phyloP scores from a whole-genome alignment of 2,888 invertebrate genomes.

The Andrena chrysosceles region DNA sequence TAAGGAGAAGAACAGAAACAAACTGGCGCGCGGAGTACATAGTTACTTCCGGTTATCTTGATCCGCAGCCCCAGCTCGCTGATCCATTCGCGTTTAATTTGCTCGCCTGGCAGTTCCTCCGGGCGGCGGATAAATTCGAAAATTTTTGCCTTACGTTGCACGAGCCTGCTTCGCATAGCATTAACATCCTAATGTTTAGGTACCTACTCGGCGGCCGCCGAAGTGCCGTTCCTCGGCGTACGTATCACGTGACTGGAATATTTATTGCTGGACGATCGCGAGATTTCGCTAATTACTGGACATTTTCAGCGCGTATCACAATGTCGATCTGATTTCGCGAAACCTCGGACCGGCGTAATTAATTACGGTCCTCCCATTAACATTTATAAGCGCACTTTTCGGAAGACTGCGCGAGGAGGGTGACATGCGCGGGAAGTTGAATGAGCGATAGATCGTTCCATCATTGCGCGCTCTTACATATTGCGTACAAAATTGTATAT shows the following conservation, averaged over 20 bases:
- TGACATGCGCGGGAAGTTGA: not conserved
- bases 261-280: conserved; percentile 41
- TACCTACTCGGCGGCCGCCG: not conserved
- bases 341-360: not conserved
- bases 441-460: not conserved
- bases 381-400: conserved; percentile 19
- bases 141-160: not conserved
- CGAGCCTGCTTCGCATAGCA: conserved; percentile 6
- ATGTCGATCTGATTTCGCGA: conserved; percentile 41
- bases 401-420: not conserved
- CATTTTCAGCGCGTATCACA: conserved; percentile 28
- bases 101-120: not conserved
- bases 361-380: conserved; percentile 26
- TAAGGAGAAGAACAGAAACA: conserved; percentile 25
- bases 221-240: conserved; percentile 4
- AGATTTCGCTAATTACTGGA: conserved; percentile 48
- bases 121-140: not conserved
- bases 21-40: not conserved
- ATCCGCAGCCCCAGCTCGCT: not conserved
- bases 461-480: not conserved
- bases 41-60: conserved; percentile 5
- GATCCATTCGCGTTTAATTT: conserved; percentile 25
- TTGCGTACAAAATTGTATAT: not conserved
- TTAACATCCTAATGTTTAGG: conserved; percentile 40
- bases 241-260: conserved; percentile 40